Evolutionary conservation across 2,113 vertebrate genomes (phyloP).

Genomic region (Hippocampus abdominalis): DNA sequence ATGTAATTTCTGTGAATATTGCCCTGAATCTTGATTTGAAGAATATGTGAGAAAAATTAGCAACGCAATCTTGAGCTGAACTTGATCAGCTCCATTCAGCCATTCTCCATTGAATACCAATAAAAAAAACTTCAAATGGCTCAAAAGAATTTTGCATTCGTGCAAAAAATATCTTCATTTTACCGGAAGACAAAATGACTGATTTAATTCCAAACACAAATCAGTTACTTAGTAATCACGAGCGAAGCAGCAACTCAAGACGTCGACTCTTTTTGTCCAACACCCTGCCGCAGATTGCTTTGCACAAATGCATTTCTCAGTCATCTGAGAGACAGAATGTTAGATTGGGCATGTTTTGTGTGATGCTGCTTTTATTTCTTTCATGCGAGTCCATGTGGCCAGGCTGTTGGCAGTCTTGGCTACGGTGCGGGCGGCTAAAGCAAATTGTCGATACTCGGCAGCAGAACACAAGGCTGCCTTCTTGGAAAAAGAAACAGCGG

Average conservation of each 20-base stretch:
- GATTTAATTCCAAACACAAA: neutral
- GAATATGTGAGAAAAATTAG: too few species aligned
- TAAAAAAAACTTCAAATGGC: too few species aligned
- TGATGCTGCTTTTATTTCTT: conserved; percentile 52
- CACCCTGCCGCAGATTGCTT: conserved; percentile 22
- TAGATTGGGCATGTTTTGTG: conserved; percentile 51
- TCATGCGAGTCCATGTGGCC: conserved; percentile 55
- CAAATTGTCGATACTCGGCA: conserved; percentile 72
- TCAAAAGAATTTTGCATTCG: too few species aligned
- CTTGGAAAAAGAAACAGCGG: conserved; percentile 55
- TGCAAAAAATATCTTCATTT: neutral
- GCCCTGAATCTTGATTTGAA: too few species aligned
- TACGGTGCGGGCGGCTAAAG: conserved; percentile 44
- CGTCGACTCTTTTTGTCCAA: conserved; percentile 1
- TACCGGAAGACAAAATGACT: neutral
- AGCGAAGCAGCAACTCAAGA: neutral
- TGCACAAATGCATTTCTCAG: conserved; percentile 27
- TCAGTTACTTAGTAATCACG: neutral
- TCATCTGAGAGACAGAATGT: conserved; percentile 40
- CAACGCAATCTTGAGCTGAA: too few species aligned
- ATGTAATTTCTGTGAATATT: too few species aligned
- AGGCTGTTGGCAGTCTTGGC: conserved; percentile 55
- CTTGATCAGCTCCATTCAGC: too few species aligned
- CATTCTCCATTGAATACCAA: too few species aligned
- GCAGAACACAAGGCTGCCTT: conserved; percentile 73